Conservation (phyloP, 2,888 invertebrate species). For the Eristalis tenax region DNA sequence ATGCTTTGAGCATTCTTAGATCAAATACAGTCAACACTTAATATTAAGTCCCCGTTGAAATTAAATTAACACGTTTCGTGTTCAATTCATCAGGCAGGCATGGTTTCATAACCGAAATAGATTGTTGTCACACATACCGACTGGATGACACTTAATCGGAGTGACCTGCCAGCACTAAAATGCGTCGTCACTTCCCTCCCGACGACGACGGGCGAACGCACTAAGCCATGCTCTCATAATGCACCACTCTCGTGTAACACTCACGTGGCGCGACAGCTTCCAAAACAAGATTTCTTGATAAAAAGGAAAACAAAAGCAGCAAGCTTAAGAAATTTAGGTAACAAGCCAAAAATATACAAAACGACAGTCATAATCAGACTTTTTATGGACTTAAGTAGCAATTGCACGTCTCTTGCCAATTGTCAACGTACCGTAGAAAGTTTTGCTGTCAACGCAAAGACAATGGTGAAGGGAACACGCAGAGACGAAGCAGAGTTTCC, state of each 20-base stretch:
- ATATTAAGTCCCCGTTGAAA: conserved; percentile 11
- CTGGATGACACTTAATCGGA: conserved; percentile 27
- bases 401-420: conserved; percentile 38
- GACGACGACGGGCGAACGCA: no score
- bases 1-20: background rate
- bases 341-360: conserved; percentile 4
- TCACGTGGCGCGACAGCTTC: conserved; percentile 13
- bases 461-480: background rate
- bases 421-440: conserved; percentile 53
- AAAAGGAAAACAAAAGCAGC: background rate
- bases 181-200: background rate
- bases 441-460: conserved; percentile 29
- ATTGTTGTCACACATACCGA: conserved; percentile 28
- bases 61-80: conserved; percentile 39
- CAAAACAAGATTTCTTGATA: background rate
- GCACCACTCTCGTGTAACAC: conserved; percentile 16
- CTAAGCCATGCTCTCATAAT: background rate
- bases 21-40: background rate
- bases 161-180: background rate
- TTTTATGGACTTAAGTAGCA: conserved; percentile 23
- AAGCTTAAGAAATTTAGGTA: conserved; percentile 16
- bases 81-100: conserved; percentile 16
- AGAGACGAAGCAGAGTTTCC: conserved; percentile 6
- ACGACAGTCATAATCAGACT: conserved; percentile 18
- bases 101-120: background rate